Percentiles rank a stretch among this genome's conserved stretches.
Conservation (phyloP, 92 coral and sea anemone genomes). For the Porites cylindrica region DNA sequence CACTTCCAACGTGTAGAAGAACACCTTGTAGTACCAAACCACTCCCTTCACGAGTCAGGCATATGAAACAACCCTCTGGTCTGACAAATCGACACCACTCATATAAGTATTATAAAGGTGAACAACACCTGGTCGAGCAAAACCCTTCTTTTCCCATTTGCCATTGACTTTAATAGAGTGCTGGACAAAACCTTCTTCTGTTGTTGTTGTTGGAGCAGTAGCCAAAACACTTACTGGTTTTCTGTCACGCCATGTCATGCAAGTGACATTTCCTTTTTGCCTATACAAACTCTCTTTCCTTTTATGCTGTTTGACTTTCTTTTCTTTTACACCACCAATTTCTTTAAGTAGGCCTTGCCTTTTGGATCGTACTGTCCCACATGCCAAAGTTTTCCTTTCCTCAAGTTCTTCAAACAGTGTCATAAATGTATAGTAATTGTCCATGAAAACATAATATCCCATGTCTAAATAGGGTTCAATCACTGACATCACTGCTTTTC, state of each 20-base stretch:
- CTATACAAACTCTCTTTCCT: slow-evolving; percentile 11
- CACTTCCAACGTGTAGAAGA: slow-evolving; percentile 34
- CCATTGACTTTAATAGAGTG: slow-evolving; percentile 8
- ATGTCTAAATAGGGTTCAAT: background rate
- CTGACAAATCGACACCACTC: slow-evolving; percentile 52
- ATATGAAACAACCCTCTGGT: slow-evolving; percentile 26
- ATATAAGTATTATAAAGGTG: slow-evolving; percentile 8
- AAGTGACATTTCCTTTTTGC: slow-evolving; percentile 31
- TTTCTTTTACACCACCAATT: background rate
- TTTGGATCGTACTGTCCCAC: slow-evolving; percentile 2
- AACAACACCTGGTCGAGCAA: slow-evolving; percentile 17
- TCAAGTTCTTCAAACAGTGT: slow-evolving; percentile 4
- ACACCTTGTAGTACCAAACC: slow-evolving; percentile 30
- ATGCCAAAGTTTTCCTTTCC: background rate
- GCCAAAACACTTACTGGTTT: slow-evolving; percentile 29
- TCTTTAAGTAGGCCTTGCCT: background rate
- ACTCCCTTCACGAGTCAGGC: slow-evolving; percentile 29
- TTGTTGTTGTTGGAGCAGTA: slow-evolving; percentile 34
- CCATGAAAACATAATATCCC: background rate
- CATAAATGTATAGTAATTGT: slow-evolving; percentile 2
- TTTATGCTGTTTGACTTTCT: slow-evolving; percentile 9
- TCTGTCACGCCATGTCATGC: slow-evolving; percentile 26
- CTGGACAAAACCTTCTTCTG: background rate
- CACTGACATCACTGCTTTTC: background rate
- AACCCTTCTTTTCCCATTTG: slow-evolving; percentile 31